Base-by-base conservation (phyloP, 2,797 vertebrate genomes). In the Neosilurus hyrtlii region DNA sequence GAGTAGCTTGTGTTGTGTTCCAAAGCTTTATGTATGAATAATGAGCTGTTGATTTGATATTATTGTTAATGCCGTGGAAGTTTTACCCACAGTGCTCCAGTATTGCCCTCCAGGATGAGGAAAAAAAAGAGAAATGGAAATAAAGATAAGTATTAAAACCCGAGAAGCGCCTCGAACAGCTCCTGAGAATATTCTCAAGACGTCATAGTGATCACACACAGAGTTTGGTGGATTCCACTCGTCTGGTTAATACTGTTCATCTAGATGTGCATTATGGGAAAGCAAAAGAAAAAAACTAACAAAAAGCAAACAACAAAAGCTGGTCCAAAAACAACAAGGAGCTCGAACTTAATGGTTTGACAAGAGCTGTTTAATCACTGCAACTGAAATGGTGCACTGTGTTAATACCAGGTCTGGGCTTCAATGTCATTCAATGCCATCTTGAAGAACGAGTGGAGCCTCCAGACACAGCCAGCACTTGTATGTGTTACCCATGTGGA, bases 1-100 rank as follows among this genome's bases (percentile, higher is more conserved):
- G 78, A 84, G 80, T 87, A 84, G 86, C 81, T 87, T 84, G 82
- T 86, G 79, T 84, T 86, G 83, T 86, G 84, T 84, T 87, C 84
- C 56, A 68, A 86, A 84, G 83, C 86, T 86, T 83, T 79, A 80
- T 87, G 84, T 86, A 85, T 83, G 81, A 86, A 81, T 82, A 83
- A 84, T 82, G 81, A 85, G 81, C 82, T 87, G 81, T 82, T 80
- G 74, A 83, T 80, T 83, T 79, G 84, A 87, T 85, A 83, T 87
- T 86, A 79, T 83, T 77, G 83, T 83, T 62, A 85, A 83, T 84
- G 83, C 84, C 81, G 83, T 87, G 82, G 75, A 74, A 49, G 77
- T 87, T 82, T 78, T 81, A 81, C 83, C 79, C 83, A 86, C 85
- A 67, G 24, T 68, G 82, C 81, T 85, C 83, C 82, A 75, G 76